Conservation (phyloP, 37 sponge, comb jelly and placozoan genomes). For the Sycon ciliatum region DNA sequence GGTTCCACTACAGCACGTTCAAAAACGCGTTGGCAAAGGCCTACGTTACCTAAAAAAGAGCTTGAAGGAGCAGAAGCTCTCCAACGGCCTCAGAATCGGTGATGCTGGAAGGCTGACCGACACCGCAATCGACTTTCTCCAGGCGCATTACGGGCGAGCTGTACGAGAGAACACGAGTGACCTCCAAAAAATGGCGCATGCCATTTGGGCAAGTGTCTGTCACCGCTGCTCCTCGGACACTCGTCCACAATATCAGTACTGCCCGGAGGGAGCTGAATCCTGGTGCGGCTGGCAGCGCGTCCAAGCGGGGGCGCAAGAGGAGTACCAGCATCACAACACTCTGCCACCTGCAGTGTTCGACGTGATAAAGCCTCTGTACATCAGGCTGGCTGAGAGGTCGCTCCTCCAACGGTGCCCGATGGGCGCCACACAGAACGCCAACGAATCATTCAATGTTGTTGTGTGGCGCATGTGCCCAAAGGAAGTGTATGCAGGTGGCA, state of each 20-base stretch:
- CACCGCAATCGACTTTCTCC: slow-evolving; percentile 12
- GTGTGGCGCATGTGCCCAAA: too few relatives aligned
- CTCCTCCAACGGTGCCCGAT: background rate
- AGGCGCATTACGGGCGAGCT: slow-evolving; percentile 29
- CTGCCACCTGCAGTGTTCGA: background rate
- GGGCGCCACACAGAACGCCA: slow-evolving; percentile 1
- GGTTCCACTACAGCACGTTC: too few relatives aligned
- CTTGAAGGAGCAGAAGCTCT: too few relatives aligned
- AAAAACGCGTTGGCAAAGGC: too few relatives aligned
- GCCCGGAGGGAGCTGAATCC: background rate
- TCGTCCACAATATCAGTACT: background rate
- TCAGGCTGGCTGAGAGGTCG: background rate
- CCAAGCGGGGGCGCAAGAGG: background rate
- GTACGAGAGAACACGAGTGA: slow-evolving; percentile 20
- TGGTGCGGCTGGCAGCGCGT: background rate
- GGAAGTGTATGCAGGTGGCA: too few relatives aligned
- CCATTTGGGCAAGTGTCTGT: slow-evolving; percentile 33
- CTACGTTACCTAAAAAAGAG: too few relatives aligned
- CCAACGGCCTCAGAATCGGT: too few relatives aligned
- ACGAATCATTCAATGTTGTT: too few relatives aligned
- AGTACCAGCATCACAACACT: background rate
- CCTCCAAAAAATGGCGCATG: slow-evolving; percentile 18
- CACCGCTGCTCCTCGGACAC: slow-evolving; percentile 34
- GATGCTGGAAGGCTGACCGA: too few relatives aligned
- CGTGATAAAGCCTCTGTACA: background rate